phyloP scores from a whole-genome alignment of 2,797 vertebrate species.

The Sebastes taczanowskii region DNA sequence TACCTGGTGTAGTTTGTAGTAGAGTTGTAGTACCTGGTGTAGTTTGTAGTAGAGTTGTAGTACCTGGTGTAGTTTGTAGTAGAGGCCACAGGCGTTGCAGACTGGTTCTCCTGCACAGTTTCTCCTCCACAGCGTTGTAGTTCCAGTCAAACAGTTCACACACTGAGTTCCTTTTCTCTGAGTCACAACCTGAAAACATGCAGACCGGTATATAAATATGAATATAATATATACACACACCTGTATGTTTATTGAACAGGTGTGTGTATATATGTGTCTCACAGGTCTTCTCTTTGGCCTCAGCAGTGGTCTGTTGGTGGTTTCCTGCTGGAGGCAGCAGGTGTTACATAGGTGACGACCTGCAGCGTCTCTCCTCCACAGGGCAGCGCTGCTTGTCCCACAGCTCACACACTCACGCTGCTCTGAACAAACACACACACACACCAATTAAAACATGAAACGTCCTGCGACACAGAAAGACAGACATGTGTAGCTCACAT shows the following conservation, averaged over 20 bases:
- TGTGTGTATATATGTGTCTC: not conserved
- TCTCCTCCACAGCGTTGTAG: constrained; percentile 85
- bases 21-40: constrained; percentile 62
- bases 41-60: not conserved
- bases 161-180: constrained; percentile 82
- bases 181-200: constrained; percentile 69
- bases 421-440: constrained; percentile 17
- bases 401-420: constrained; percentile 41
- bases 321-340: constrained; percentile 30
- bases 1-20: constrained; percentile 75
- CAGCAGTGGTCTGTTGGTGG: constrained; percentile 41
- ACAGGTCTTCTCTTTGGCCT: constrained; percentile 34
- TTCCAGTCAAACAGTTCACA: constrained; percentile 86
- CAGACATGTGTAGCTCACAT: not conserved
- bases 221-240: not conserved
- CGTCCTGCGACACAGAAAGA: not conserved
- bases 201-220: not conserved
- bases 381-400: constrained; percentile 17
- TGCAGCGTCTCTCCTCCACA: constrained; percentile 46
- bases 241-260: too few relatives aligned
- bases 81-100: constrained; percentile 90
- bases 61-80: constrained; percentile 75
- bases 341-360: constrained; percentile 44
- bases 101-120: constrained; percentile 84
- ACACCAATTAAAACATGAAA: not conserved